These are phyloP conservation scores for Himalopsyche japonica DNA, from an alignment of 2,888 invertebrate genomes.

Conservation along the genomic window DNA sequence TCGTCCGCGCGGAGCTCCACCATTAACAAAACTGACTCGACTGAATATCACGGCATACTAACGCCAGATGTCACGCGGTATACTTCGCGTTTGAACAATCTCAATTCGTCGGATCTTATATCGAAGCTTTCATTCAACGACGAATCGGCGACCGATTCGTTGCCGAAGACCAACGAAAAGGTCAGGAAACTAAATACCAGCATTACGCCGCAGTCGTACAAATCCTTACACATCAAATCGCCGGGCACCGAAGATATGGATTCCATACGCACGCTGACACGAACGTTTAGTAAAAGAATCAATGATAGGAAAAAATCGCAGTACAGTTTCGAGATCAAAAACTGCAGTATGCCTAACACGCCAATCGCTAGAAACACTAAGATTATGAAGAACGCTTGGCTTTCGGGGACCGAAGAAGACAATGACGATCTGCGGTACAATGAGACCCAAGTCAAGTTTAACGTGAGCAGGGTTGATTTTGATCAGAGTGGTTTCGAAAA, in stretches of 20 bases:
- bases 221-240: constrained; percentile 55
- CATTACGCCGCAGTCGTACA: constrained; percentile 57
- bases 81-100: constrained; percentile 6
- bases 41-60: constrained; percentile 57
- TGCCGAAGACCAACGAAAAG: constrained; percentile 13
- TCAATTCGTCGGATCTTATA: not conserved
- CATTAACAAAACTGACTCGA: constrained; percentile 56
- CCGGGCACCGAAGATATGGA: constrained; percentile 53
- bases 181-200: constrained; percentile 49
- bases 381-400: constrained; percentile 60
- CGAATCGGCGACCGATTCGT: constrained; percentile 2
- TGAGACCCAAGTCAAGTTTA: not conserved
- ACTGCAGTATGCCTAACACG: constrained; percentile 57
- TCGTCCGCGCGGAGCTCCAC: not conserved
- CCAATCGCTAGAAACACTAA: constrained; percentile 62
- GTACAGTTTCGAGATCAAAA: constrained; percentile 57
- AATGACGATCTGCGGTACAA: constrained; percentile 17
- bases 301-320: constrained; percentile 46
- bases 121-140: constrained; percentile 39
- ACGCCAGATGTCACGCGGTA: constrained; percentile 48
- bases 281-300: constrained; percentile 44
- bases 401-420: constrained; percentile 51
- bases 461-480: not conserved
- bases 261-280: constrained; percentile 50
- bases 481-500: not conserved